These are phyloP conservation scores for Leptoclinus maculatus DNA, from an alignment of 2,797 vertebrate genomes.

Conservation along the genomic window DNA sequence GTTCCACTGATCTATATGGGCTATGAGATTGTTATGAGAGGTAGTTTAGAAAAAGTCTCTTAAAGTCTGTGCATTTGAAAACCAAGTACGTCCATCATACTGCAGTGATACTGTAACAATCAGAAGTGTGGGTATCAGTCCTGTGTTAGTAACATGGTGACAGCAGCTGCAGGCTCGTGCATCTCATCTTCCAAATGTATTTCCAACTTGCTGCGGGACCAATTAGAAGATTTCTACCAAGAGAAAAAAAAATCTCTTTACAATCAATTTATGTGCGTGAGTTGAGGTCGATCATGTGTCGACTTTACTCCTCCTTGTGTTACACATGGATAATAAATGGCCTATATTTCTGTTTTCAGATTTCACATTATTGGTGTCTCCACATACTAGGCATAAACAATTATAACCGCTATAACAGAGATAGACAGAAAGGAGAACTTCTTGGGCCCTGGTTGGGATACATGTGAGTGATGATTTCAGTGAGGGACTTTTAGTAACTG, in stretches of 20 bases:
- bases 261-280: constrained; percentile 16
- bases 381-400: background rate
- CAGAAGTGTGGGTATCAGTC: background rate
- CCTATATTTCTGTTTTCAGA: constrained; percentile 13
- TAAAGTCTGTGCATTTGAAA: constrained; percentile 54
- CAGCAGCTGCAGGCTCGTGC: constrained; percentile 16
- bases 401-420: background rate
- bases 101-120: constrained; percentile 33
- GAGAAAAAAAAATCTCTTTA: constrained; percentile 5
- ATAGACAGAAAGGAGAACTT: background rate
- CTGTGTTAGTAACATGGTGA: background rate
- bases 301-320: background rate
- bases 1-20: constrained; percentile 36
- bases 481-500: constrained; percentile 6
- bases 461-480: constrained; percentile 10
- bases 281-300: background rate
- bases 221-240: constrained; percentile 27
- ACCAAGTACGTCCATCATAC: constrained; percentile 56
- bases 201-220: constrained; percentile 41
- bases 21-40: constrained; percentile 27
- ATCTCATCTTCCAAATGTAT: constrained; percentile 9
- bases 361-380: constrained; percentile 13
- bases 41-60: constrained; percentile 10
- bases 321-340: background rate
- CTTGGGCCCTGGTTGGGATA: constrained; percentile 3